phyloP scores from a whole-genome alignment of 2,888 invertebrate genomes.

The Acrobeloides nanus region DNA sequence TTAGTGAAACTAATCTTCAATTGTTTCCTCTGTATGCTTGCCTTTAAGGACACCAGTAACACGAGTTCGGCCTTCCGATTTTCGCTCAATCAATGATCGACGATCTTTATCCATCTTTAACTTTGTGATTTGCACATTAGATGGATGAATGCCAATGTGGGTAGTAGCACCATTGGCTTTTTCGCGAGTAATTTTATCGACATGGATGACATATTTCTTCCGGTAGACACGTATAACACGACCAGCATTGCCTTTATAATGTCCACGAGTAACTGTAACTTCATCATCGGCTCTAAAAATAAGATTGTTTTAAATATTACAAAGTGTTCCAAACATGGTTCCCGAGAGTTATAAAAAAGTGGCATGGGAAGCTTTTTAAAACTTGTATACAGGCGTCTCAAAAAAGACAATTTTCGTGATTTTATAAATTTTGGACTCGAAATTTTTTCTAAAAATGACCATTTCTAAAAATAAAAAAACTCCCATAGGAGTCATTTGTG shows the following conservation, averaged over 20 bases:
- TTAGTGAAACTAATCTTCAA: conserved; percentile 34
- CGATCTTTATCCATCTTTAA: conserved; percentile 98
- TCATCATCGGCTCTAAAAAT: conserved; percentile 71
- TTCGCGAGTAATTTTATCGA: conserved; percentile 97
- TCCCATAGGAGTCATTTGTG: too few relatives aligned
- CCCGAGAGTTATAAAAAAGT: neutral
- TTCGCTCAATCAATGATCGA: conserved; percentile 88
- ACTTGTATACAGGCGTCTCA: neutral
- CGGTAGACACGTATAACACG: conserved; percentile 89
- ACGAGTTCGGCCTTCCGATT: conserved; percentile 83
- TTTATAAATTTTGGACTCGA: too few relatives aligned
- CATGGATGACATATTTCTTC: conserved; percentile 95
- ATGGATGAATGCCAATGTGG: conserved; percentile 96
- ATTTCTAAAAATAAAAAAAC: too few relatives aligned
- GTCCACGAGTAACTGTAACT: conserved; percentile 96
- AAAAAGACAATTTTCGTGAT: neutral
- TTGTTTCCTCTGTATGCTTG: conserved; percentile 63
- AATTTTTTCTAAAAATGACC: too few relatives aligned
- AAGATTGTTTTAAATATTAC: conserved; percentile 2
- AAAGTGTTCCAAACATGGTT: neutral
- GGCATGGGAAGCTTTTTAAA: conserved; percentile 1
- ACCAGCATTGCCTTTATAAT: conserved; percentile 97
- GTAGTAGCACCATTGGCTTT: conserved; percentile 97
- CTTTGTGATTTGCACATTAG: conserved; percentile 88
- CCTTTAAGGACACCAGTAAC: conserved; percentile 83